These are phyloP conservation scores for Cryptomyrus ogoouensis DNA, from an alignment of 2,113 vertebrate species.

Conservation along the genomic window DNA sequence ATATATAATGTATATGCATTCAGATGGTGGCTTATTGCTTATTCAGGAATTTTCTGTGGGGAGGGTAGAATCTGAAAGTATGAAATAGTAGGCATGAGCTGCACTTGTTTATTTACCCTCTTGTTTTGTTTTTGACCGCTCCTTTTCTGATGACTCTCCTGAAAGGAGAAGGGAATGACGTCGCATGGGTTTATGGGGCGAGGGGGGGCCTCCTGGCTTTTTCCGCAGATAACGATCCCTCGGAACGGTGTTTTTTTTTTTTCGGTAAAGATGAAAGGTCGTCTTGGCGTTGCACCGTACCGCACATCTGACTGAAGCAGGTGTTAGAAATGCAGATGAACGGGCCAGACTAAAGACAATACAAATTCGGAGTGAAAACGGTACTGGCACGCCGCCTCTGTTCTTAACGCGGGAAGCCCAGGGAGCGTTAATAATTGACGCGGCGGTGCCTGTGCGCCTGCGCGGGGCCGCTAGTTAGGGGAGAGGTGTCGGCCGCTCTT, in stretches of 20 bases:
- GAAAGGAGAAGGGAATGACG: constrained; percentile 49
- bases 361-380: constrained; percentile 99
- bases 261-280: constrained; percentile 78
- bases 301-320: constrained; percentile 83
- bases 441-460: constrained; percentile 70
- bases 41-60: constrained; percentile 27
- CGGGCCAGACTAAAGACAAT: constrained; percentile 88
- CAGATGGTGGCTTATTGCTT: constrained; percentile 36
- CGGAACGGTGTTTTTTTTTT: constrained; percentile 62
- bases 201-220: constrained; percentile 60
- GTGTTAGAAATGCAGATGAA: constrained; percentile 99
- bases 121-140: neutral
- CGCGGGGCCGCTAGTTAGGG: constrained; percentile 64
- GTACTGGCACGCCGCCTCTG: constrained; percentile 74
- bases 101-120: constrained; percentile 15
- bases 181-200: constrained; percentile 55
- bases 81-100: constrained; percentile 17
- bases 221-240: constrained; percentile 71
- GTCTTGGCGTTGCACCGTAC: constrained; percentile 63
- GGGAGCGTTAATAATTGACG: constrained; percentile 86
- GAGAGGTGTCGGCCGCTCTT: constrained; percentile 71
- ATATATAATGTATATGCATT: constrained; percentile 40
- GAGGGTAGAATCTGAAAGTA: constrained; percentile 1
- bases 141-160: constrained; percentile 32
- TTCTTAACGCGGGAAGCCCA: constrained; percentile 77